Base-by-base conservation (phyloP, 2,888 invertebrate genomes). In the Scaptomyza reducta region DNA sequence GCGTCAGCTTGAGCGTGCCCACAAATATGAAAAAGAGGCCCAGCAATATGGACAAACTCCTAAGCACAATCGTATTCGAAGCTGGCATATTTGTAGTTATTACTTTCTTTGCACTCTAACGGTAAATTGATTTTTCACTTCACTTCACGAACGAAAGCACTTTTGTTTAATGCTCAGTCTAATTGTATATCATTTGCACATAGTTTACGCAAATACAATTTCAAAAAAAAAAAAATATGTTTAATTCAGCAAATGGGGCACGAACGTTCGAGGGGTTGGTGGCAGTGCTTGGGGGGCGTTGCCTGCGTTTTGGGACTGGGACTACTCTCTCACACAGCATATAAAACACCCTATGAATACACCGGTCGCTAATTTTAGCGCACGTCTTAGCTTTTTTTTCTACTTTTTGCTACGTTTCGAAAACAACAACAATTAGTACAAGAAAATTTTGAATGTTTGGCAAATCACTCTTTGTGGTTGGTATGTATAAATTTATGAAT, bases 1-100 rank as follows among this genome's bases (percentile, higher is more conserved):
- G 97, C 71, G 98, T 96, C 73, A 98, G 92, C 93, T 98, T 98
- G 90, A 98, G 95, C 64, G 96, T 95, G 64, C 98, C 98, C 77
- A 98, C 97, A 91, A 98, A 98, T 89, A 98, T 95, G 92, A 98
- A 98, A 93, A 98, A 98, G 87, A 98, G 93, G 69, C 98, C 98
- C 90, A 98, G 93, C 55, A 98, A 94, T 87, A 98, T 93, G 53
- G 98, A 98, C 87, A 98, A 94, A 90, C 97, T 97, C 92, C 95
- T 97, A 72, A 98, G 92, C 81, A 98, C 98, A 88, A 98, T 95
- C 79, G 96, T 95, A 76, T 92, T 91, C 54, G 91, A 91, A 70
- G 91, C 87, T 79, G 90, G 89, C 90, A 91, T 91, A 87, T 83
- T 90, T 25, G 67, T 53, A 42, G 22, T 58, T 50, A 16, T 42